Conservation (phyloP, 1,140 invertebrate species). For the Drosophila virilis region DNA sequence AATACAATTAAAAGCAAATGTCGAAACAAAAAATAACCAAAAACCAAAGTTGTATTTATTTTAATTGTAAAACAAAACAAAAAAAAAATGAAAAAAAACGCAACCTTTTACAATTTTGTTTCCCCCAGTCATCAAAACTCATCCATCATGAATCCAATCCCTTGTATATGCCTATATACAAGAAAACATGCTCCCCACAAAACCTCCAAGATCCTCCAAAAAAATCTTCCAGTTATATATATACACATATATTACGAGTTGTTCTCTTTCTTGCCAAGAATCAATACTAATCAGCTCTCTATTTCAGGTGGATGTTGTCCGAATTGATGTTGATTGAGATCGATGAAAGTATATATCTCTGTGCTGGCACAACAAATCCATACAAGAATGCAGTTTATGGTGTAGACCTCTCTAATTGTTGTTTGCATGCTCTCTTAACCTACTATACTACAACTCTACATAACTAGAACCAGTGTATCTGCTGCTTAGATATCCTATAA, state of each 20-base stretch:
- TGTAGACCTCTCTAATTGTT: slow-evolving; percentile 78
- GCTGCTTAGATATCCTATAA: slow-evolving; percentile 43
- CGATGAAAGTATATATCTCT: slow-evolving; percentile 53
- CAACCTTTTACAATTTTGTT: slow-evolving; percentile 9
- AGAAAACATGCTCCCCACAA: slow-evolving; percentile 9
- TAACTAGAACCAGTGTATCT: slow-evolving; percentile 48
- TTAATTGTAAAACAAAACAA: slow-evolving; percentile 34
- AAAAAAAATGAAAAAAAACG: not conserved
- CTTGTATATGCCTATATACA: slow-evolving; percentile 8
- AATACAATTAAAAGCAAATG: slow-evolving; percentile 83
- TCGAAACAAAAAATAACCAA: slow-evolving; percentile 74
- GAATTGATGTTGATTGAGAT: slow-evolving; percentile 62
- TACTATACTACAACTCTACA: slow-evolving; percentile 62
- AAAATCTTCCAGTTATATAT: not conserved
- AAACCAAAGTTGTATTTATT: slow-evolving; percentile 75
- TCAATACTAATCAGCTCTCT: slow-evolving; percentile 80
- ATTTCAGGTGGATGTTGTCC: slow-evolving; percentile 77
- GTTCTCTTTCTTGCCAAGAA: slow-evolving; percentile 42
- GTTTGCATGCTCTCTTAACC: slow-evolving; percentile 79
- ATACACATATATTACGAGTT: slow-evolving; percentile 2
- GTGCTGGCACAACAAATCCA: slow-evolving; percentile 53
- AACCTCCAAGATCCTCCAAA: not conserved
- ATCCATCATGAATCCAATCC: slow-evolving; percentile 16
- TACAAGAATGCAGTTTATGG: slow-evolving; percentile 52
- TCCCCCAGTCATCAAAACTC: slow-evolving; percentile 11